Evolutionary conservation across 2,797 vertebrate species (phyloP), one percentile per base, ranked within the genome.

Genomic region (Chiloscyllium punctatum): DNA sequence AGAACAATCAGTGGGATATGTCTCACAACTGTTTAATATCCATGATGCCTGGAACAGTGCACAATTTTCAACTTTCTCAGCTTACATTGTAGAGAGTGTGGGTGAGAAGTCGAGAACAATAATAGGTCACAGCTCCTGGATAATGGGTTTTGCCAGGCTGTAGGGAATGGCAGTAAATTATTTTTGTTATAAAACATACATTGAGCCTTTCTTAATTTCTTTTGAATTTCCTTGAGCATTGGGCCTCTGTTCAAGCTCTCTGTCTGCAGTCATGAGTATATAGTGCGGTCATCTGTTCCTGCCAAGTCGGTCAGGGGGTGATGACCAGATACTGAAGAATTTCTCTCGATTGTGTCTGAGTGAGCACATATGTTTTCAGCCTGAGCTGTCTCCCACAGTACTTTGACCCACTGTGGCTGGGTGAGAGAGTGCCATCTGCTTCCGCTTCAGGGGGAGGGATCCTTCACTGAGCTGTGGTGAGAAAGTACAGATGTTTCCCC

Each of bases 381-480:
- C 90, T 42, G 82, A 69, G 62, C n/a, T 92, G 69, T 68, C 62
- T 92, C 90, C 90, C 90, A 13, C 90, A 92, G 90, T 66, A 69
- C 62, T 42, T 42, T 69, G 90, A 92, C 90, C 90, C 62, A 69
- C 37, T 1, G 33, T 68, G 88, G 57, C 88, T 91, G 90, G 62
- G 33, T 69, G n/a, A 42, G 21, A 69, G 90, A 23, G 33, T 68
- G 66, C 87, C 87, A 88, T 53, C 86, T 88, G 86, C 88, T 91
- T 92, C 90, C 37, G n/a, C 90, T 92, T 92, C n/a, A 62, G 90
- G 62, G 18, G 18, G 16, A 27, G 23, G 48, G 25, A 62, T 90
- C 16, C 53, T 62, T 62, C 57, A 33, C 57, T 53, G 57, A 90
- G 30, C 30, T 90, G 53, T 91, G 88, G 30, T 91, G 88, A 91